Base-by-base conservation (phyloP, 2,113 vertebrate species). In the Struthio camelus region DNA sequence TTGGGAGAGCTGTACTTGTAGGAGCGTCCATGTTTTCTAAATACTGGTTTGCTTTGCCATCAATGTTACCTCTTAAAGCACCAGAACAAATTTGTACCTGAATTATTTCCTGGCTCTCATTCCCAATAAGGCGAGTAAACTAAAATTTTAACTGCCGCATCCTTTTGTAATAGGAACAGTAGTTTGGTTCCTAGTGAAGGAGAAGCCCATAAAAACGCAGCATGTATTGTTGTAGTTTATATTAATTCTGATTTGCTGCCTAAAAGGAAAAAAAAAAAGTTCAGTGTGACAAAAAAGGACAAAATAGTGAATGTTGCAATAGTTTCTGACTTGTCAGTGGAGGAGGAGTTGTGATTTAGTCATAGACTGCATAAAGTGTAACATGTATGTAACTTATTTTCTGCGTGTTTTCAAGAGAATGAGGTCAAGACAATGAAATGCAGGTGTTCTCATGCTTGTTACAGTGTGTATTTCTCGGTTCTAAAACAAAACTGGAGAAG, bases 401-500 rank as follows among this genome's bases (percentile, higher is more conserved):
- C 82, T 56, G 48, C 73, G 77, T 89, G 19, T 95, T 89, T 85
- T 81, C 61, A 84, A 95, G 89, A 96, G 56, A 77, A 51, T 64
- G 58, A 61, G 62, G 38, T 61, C 48, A 80, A 96, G 79, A 81
- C 56, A 80, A 58, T 80, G 90, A 64, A 82, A 65, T 78, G 13
- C 12, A 23, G 58, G 23, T 77, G 65, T 61, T 73, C n/a, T 72
- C 17, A 10, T 82, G 48, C 56, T 87, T 79, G 56, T n/a, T 89
- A 64, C 27, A 58, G 50, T 80, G 78, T 85, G 30, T 80, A 36
- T 18, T n/a, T 72, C 81, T 75, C 67, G 69, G 6, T 79, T 94
- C 56, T 73, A 70, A 83, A 83, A 65, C 67, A 75, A 83, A 85
- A 85, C 53, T 80, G 65, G 44, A 80, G 86, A 48, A 80, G 86